These are phyloP conservation scores for Atherinomorus stipes DNA, from an alignment of 2,113 vertebrate species.

Conservation along the genomic window DNA sequence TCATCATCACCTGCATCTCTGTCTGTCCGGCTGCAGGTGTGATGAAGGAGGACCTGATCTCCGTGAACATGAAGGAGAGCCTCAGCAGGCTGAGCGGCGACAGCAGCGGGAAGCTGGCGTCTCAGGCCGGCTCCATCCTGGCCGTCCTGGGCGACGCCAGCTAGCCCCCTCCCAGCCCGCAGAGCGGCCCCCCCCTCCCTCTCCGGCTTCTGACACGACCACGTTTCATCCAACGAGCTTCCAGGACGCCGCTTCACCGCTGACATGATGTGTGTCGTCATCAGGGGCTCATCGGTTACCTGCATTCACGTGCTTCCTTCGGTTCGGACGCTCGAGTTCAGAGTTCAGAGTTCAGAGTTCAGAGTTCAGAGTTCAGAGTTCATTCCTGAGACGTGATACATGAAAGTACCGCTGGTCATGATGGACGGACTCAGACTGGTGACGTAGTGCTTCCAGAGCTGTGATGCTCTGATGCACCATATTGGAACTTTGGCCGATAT, in stretches of 20 bases:
- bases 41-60: constrained; percentile 85
- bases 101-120: constrained; percentile 81
- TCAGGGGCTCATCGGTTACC: background rate
- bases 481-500: too few species aligned
- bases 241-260: background rate
- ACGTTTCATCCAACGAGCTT: background rate
- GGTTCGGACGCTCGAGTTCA: background rate
- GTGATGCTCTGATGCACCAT: too few species aligned
- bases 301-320: background rate
- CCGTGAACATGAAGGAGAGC: constrained; percentile 84
- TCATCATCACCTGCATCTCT: background rate
- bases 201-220: background rate
- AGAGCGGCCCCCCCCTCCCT: background rate
- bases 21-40: constrained; percentile 62
- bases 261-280: background rate
- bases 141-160: constrained; percentile 72
- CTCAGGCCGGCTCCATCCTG: constrained; percentile 83
- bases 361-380: background rate
- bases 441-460: too few species aligned
- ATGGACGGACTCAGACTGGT: background rate
- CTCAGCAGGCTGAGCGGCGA: constrained; percentile 81
- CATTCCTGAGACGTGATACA: background rate
- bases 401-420: background rate
- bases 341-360: background rate
- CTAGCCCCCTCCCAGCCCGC: constrained; percentile 36